Percentiles rank a stretch among this genome's conserved stretches.
These are phyloP conservation scores for Coreius guichenoti DNA, from an alignment of 2,797 vertebrate genomes.

Conservation along the genomic window DNA sequence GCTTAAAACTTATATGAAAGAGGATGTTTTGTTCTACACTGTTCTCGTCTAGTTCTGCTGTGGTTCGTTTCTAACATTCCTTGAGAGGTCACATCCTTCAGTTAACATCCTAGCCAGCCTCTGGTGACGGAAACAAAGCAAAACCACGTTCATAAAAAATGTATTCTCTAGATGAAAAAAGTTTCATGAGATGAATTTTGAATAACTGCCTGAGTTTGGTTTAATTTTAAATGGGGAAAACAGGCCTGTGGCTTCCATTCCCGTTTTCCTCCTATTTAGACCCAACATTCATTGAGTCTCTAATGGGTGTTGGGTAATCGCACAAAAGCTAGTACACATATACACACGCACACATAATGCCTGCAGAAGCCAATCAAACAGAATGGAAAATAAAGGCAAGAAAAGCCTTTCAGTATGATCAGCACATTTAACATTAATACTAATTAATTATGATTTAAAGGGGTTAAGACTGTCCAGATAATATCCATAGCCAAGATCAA, in stretches of 20 bases:
- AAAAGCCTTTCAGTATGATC: slow-evolving; percentile 3
- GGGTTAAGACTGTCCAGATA: slow-evolving; percentile 16
- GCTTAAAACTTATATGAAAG: slow-evolving; percentile 1
- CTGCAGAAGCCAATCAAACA: slow-evolving; percentile 19
- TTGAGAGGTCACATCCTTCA: slow-evolving; percentile 73
- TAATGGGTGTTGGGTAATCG: slow-evolving; percentile 56
- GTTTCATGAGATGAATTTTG: slow-evolving; percentile 74
- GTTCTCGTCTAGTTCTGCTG: slow-evolving; percentile 66
- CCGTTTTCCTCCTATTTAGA: slow-evolving; percentile 72
- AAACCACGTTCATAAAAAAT: slow-evolving; percentile 77
- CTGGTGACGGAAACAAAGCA: slow-evolving; percentile 74
- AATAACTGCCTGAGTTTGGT: slow-evolving; percentile 66
- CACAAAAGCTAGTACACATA: slow-evolving; percentile 2
- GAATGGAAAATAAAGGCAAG: slow-evolving; percentile 40
- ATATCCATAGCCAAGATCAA: slow-evolving; percentile 26
- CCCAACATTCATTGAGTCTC: slow-evolving; percentile 63
- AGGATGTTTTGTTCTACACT: slow-evolving; percentile 59
- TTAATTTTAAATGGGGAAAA: slow-evolving; percentile 77
- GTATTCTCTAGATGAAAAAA: slow-evolving; percentile 74
- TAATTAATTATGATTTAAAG: slow-evolving; percentile 7
- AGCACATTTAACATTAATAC: not conserved
- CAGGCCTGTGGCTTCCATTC: slow-evolving; percentile 78
- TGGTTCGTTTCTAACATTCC: slow-evolving; percentile 72
- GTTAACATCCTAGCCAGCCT: slow-evolving; percentile 70
- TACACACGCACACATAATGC: not conserved